Percentiles rank a stretch among this genome's conserved stretches.
These are phyloP conservation scores for Pithys albifrons DNA, from an alignment of 2,113 vertebrate species.

Conservation along the genomic window DNA sequence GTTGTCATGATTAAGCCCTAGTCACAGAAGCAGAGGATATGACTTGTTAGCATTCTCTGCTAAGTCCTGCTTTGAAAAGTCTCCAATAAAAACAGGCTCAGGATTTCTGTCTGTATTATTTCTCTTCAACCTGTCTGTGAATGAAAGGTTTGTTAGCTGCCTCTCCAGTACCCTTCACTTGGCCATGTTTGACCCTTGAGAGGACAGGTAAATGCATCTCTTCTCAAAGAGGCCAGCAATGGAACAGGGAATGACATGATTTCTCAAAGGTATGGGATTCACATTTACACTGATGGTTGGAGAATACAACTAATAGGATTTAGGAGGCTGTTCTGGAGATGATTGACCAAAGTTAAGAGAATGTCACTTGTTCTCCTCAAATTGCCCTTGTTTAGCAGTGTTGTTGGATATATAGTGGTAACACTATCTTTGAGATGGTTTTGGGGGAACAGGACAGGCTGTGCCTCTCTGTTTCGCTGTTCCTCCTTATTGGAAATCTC, in stretches of 20 bases:
- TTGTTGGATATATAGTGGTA: not conserved
- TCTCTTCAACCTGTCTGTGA: not conserved
- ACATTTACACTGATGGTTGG: not conserved
- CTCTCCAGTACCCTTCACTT: not conserved
- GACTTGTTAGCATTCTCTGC: not conserved
- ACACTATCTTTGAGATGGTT: not conserved
- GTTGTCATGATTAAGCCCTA: not conserved
- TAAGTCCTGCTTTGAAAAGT: not conserved
- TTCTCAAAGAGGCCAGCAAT: not conserved
- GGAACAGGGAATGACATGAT: not conserved
- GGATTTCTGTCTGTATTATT: not conserved
- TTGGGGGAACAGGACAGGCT: rapidly evolving
- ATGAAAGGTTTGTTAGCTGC: not conserved
- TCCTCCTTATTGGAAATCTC: not conserved
- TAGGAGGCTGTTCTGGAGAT: not conserved
- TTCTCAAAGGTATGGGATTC: rapidly evolving
- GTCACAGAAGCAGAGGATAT: not conserved
- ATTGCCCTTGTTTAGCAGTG: not conserved
- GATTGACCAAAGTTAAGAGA: not conserved
- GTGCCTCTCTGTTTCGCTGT: not conserved
- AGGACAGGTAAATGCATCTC: not conserved
- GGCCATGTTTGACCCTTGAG: not conserved
- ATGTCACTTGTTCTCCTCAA: not conserved
- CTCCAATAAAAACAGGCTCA: not conserved
- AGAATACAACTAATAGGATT: not conserved